phyloP scores from a whole-genome alignment of 37 sponge, comb jelly and placozoan genomes.

The Oscarella lobularis region DNA sequence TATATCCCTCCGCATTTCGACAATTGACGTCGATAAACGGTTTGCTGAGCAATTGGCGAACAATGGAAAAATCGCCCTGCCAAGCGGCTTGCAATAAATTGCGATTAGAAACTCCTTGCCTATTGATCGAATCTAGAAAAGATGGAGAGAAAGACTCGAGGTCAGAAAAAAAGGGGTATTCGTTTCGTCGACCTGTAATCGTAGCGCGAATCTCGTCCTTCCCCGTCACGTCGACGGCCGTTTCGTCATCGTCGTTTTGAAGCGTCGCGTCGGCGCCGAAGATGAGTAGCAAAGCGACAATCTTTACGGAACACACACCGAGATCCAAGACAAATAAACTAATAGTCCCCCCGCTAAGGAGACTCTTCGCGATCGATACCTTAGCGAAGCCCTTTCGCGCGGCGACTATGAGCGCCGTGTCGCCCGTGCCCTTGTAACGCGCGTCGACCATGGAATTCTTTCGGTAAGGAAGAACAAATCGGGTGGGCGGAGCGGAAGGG shows the following conservation, averaged over 20 bases:
- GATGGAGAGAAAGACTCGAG: no score
- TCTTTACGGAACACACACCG: conserved; percentile 10
- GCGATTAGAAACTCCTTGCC: not conserved
- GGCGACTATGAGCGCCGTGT: conserved; percentile 72
- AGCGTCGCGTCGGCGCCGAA: conserved; percentile 66
- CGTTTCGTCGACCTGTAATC: no score
- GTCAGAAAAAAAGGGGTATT: no score
- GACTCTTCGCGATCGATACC: no score
- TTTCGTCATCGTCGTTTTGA: conserved; percentile 47
- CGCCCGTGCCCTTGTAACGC: conserved; percentile 34
- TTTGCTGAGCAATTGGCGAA: conserved; percentile 16
- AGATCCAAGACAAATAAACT: not conserved
- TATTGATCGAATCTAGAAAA: not conserved
- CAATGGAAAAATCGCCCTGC: conserved; percentile 58
- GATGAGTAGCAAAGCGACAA: conserved; percentile 43
- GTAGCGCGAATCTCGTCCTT: conserved; percentile 1
- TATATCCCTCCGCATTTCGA: conserved; percentile 52
- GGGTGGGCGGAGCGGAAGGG: no score
- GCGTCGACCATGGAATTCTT: conserved; percentile 14
- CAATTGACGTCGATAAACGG: conserved; percentile 67
- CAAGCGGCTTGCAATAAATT: conserved; percentile 57
- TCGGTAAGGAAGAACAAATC: no score
- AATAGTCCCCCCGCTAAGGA: no score
- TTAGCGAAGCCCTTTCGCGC: conserved; percentile 49
- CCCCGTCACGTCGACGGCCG: conserved; percentile 48